A percentile compares a stretch with the other conserved stretches of the same genome.
Evolutionary conservation across 1,140 invertebrate genomes (phyloP).

Genomic region (Drosophila arizonae): DNA sequence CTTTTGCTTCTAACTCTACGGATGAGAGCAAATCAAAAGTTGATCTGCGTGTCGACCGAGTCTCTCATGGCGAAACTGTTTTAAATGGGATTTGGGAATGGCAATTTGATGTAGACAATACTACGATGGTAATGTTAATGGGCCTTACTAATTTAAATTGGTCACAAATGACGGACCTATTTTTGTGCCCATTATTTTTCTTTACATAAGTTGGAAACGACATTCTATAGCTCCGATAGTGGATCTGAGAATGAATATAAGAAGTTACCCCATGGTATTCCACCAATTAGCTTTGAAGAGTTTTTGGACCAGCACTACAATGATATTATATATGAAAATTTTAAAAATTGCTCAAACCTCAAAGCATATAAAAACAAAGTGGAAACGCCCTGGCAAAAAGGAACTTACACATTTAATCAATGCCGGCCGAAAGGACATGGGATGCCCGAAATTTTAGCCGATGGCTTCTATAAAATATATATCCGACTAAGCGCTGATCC

Average conservation of each 20-base stretch:
- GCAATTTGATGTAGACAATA: not conserved
- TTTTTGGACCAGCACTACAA: not conserved
- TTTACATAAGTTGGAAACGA: not conserved
- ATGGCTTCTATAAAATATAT: not conserved
- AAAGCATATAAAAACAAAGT: not conserved
- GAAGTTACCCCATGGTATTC: not conserved
- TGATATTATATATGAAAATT: not conserved
- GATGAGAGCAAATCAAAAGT: slow-evolving; percentile 1
- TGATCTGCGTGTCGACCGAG: not conserved
- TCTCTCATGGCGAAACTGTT: not conserved
- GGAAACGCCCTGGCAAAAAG: not conserved
- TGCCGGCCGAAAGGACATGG: not conserved
- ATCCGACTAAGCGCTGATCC: not conserved
- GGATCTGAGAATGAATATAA: not conserved
- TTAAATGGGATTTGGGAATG: not conserved
- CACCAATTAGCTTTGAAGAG: not conserved
- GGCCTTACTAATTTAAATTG: too few species aligned
- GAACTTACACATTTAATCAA: not conserved
- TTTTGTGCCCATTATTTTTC: not conserved
- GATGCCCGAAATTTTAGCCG: not conserved
- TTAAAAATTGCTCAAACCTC: not conserved
- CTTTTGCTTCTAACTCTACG: not conserved
- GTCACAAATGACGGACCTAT: not conserved
- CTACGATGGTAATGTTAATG: not conserved
- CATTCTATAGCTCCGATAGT: not conserved